Evolutionary conservation across 2,113 vertebrate genomes (phyloP).

Genomic region (Lontra canadensis): DNA sequence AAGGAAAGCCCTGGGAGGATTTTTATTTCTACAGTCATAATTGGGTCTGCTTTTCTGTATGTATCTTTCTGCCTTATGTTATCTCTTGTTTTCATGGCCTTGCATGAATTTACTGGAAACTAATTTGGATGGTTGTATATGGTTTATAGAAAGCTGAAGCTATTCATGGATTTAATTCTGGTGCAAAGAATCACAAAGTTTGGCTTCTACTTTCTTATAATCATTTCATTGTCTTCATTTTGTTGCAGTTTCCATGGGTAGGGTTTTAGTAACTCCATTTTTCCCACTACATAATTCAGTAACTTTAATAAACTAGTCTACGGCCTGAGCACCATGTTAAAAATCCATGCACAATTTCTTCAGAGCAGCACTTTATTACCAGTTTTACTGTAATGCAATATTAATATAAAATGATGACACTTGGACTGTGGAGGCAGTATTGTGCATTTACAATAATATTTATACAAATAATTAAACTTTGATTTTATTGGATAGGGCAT

Average conservation of each 20-base stretch:
- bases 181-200: slow-evolving; percentile 9
- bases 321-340: slow-evolving; percentile 58
- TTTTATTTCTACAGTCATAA: neutral
- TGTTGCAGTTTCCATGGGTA: slow-evolving; percentile 66
- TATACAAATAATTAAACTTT: slow-evolving; percentile 80
- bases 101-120: slow-evolving; percentile 43
- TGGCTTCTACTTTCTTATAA: slow-evolving; percentile 63
- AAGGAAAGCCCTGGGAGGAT: neutral
- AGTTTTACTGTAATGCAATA: slow-evolving; percentile 78
- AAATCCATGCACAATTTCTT: slow-evolving; percentile 76
- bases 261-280: slow-evolving; percentile 76
- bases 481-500: slow-evolving; percentile 69
- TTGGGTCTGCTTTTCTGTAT: neutral
- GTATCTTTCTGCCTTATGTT: neutral
- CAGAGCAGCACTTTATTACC: slow-evolving; percentile 73
- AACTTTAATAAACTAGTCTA: slow-evolving; percentile 74
- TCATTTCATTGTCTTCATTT: slow-evolving; percentile 69
- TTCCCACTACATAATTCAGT: slow-evolving; percentile 79
- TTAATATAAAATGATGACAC: slow-evolving; percentile 76
- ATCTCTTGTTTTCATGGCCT: slow-evolving; percentile 48
- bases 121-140: neutral
- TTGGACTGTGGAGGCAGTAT: slow-evolving; percentile 55
- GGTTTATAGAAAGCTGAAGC: slow-evolving; percentile 42
- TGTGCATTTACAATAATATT: slow-evolving; percentile 78
- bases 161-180: slow-evolving; percentile 35